A percentile compares a stretch with the other conserved stretches of the same genome.
phyloP scores from a whole-genome alignment of 2,113 vertebrate genomes.

The Pterocles burchelli region DNA sequence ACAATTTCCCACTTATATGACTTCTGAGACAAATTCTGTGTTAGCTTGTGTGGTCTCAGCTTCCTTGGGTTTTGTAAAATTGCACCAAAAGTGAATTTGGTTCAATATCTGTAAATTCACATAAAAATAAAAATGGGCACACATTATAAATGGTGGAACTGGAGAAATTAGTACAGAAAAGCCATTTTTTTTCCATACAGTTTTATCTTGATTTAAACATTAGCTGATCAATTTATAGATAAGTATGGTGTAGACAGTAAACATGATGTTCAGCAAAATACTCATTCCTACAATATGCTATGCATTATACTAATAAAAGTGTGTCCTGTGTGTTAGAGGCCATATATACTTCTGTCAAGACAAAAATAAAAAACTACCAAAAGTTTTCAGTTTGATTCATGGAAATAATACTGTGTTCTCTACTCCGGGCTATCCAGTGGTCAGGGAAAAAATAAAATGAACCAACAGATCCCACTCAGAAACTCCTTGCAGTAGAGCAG shows the following conservation, averaged over 20 bases:
- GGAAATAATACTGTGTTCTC: background rate
- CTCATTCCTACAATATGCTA: background rate
- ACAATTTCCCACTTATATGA: background rate
- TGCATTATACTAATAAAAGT: background rate
- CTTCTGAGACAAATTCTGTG: background rate
- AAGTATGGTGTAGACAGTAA: background rate
- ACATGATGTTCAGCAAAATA: background rate
- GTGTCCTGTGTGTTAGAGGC: background rate
- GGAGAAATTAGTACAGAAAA: background rate
- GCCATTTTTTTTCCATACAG: background rate
- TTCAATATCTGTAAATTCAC: background rate
- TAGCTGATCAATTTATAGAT: background rate
- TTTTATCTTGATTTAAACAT: background rate
- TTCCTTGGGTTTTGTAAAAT: background rate
- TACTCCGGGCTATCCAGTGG: background rate
- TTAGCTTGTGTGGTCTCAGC: background rate
- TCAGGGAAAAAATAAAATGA: background rate
- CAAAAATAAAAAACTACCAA: background rate
- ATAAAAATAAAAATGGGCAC: background rate
- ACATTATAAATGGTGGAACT: background rate
- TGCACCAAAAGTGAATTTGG: background rate
- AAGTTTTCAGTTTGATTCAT: background rate
- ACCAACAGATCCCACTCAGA: background rate
- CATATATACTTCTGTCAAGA: background rate
- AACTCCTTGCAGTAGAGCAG: background rate